Base-by-base conservation (phyloP, 2,888 invertebrate genomes). In the Napeogenes sylphis region DNA sequence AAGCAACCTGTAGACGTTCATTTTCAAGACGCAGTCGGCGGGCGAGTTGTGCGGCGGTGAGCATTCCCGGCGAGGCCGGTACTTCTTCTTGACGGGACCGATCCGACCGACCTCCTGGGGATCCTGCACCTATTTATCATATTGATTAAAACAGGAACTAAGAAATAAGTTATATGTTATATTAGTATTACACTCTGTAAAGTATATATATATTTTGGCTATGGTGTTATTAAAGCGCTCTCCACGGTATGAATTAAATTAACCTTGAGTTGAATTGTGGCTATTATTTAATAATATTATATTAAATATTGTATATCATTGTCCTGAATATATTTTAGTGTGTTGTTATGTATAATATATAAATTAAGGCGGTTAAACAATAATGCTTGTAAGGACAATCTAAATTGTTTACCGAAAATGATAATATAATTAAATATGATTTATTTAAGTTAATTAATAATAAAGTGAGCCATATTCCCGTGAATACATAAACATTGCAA, bases 1-100 rank as follows among this genome's bases (percentile, higher is more conserved):
- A 55, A 55, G 14, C 35, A 38, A 69, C 90, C 88, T 84, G 90
- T 66, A 96, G 90, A 64, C 95, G 92, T 80, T 96, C 96, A 82
- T 96, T 96, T 78, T 96, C 96, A 71, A 93, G 86, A 62, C 94
- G 91, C 64, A 96, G 89, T 63, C 94, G 86, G 58, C 94, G 91
- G 8, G 93, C 91, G 63, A 92, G 88, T 68, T 92, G 92, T 4
- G 92, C 81, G 45, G 92, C 92, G 45, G 90, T 88, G 68, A 92
- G 87, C 80, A 90, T 92, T 76, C 86, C 92, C 2, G 91, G 91
- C 60, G 91, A 91, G 42, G 92, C 91, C 4, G 91, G 87, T 46
- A 87, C 80, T 66, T 90, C 90, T 62, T 90, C 90, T 68, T 84
- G 75, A 74, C 90, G 83, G 72, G 91, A 92, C 53, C 87, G 77